phyloP scores from a whole-genome alignment of 2,888 invertebrate species.

The Cryptosula pallasiana region DNA sequence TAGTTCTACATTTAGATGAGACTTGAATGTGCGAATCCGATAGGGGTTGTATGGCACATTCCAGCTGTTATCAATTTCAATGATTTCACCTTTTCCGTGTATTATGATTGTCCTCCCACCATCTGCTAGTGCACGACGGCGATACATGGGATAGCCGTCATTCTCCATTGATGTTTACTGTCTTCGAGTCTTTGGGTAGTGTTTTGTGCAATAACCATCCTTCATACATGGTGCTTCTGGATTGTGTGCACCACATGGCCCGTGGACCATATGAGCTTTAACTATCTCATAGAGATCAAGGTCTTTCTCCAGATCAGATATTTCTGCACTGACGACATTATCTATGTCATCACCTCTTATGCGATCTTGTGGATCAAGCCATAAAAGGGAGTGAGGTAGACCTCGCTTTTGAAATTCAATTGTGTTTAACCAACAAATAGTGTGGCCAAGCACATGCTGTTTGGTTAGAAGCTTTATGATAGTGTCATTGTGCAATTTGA shows the following conservation, averaged over 20 bases:
- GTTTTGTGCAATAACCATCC: constrained; percentile 32
- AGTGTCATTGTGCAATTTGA: neutral
- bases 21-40: constrained; percentile 39
- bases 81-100: neutral
- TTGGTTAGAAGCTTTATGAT: neutral
- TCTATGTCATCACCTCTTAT: constrained; percentile 28
- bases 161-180: constrained; percentile 1
- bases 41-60: constrained; percentile 50
- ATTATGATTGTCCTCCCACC: constrained; percentile 1
- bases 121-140: constrained; percentile 1
- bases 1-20: constrained; percentile 51
- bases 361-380: constrained; percentile 27
- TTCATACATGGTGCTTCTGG: constrained; percentile 30
- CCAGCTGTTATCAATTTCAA: constrained; percentile 39
- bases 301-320: constrained; percentile 30
- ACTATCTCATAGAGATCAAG: constrained; percentile 30
- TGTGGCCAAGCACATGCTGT: neutral
- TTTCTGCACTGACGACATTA: constrained; percentile 31
- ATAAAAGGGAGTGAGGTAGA: neutral
- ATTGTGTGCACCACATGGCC: constrained; percentile 33
- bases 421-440: neutral
- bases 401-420: neutral
- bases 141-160: constrained; percentile 27
- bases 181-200: constrained; percentile 33
- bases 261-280: constrained; percentile 32